These are phyloP conservation scores for Emberiza fucata DNA, from an alignment of 2,113 vertebrate genomes.

Conservation along the genomic window DNA sequence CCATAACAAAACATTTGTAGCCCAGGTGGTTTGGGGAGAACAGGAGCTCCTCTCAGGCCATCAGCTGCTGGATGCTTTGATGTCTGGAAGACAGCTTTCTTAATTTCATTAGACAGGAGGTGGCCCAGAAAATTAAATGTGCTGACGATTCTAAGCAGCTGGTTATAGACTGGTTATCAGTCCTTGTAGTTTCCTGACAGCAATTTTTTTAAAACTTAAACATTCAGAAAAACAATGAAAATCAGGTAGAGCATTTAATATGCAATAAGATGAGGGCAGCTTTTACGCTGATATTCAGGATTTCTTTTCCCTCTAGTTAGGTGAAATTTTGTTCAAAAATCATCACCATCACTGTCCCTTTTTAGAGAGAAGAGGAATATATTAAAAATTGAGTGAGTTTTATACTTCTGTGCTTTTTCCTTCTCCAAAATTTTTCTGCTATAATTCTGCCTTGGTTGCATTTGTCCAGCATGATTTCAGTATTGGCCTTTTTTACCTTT, in stretches of 20 bases:
- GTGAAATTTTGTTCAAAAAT: not conserved
- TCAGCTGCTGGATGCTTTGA: not conserved
- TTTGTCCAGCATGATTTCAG: not conserved
- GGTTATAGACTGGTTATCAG: not conserved
- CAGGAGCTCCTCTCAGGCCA: not conserved
- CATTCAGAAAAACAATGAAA: not conserved
- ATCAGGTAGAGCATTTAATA: not conserved
- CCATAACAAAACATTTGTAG: not conserved
- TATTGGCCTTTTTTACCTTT: not conserved
- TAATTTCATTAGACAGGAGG: conserved; percentile 36
- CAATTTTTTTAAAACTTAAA: not conserved
- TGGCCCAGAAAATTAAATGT: conserved; percentile 35
- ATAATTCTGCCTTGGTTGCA: not conserved
- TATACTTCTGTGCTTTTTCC: not conserved
- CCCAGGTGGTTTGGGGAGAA: not conserved
- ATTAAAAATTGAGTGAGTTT: not conserved
- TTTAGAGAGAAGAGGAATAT: not conserved
- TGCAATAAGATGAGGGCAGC: not conserved
- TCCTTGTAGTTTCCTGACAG: not conserved
- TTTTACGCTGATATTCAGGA: not conserved
- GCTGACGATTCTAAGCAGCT: not conserved
- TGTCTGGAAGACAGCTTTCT: conserved; percentile 8
- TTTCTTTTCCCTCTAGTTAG: not conserved
- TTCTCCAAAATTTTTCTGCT: not conserved
- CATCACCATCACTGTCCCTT: not conserved